These are phyloP conservation scores for Rhopalosiphum nymphaeae DNA, from an alignment of 2,888 invertebrate species.

Conservation along the genomic window DNA sequence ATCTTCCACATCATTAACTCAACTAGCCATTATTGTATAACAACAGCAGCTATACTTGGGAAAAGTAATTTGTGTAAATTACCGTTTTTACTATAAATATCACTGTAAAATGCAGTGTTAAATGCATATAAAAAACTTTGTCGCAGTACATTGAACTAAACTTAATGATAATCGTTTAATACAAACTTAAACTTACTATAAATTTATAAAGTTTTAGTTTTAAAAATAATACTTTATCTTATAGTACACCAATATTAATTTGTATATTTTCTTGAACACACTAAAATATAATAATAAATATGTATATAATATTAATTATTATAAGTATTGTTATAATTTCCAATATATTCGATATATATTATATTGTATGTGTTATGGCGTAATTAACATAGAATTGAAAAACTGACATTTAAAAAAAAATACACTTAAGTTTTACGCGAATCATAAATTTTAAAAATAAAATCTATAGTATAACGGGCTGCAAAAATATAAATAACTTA, in stretches of 20 bases:
- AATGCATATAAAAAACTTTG: slow-evolving; percentile 8
- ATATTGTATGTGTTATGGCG: background rate
- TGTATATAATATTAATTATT: no score
- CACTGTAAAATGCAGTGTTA: slow-evolving; percentile 19
- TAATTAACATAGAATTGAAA: background rate
- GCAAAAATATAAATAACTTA: background rate
- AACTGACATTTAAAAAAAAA: background rate
- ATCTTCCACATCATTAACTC: slow-evolving; percentile 8
- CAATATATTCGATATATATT: background rate
- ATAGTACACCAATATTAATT: background rate
- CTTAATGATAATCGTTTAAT: slow-evolving; percentile 8
- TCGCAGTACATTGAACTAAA: slow-evolving; percentile 32
- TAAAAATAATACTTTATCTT: background rate
- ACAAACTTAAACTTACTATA: background rate
- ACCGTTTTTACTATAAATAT: slow-evolving; percentile 7
- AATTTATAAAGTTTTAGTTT: slow-evolving; percentile 11
- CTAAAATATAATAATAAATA: background rate
- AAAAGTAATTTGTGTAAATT: slow-evolving; percentile 15
- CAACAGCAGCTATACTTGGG: background rate
- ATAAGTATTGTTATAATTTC: no score
- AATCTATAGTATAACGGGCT: background rate
- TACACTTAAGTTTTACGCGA: background rate
- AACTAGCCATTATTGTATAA: background rate
- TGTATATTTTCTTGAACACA: background rate
- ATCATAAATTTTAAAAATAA: background rate